phyloP scores from a whole-genome alignment of 2,888 invertebrate species.

The Herminia tarsipennalis region DNA sequence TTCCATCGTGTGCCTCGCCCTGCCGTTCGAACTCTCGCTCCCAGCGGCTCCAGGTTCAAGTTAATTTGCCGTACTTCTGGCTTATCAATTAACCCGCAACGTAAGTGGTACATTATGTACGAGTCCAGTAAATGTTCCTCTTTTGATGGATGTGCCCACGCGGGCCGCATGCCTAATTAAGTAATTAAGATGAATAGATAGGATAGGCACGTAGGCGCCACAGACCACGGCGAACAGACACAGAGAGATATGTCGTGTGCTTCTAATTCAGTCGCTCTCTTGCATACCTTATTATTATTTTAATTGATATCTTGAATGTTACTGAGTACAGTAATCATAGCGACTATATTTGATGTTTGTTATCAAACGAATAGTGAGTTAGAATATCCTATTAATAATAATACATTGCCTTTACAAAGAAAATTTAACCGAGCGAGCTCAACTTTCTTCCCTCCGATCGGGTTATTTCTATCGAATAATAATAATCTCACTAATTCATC shows the following conservation, averaged over 20 bases:
- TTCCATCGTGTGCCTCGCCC: no score
- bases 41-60: background rate
- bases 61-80: background rate
- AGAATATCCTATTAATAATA: no score
- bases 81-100: slow-evolving; percentile 11
- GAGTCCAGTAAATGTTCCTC: slow-evolving; percentile 7
- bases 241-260: slow-evolving; percentile 5
- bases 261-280: no score
- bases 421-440: background rate
- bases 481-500: slow-evolving; percentile 6
- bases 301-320: no score
- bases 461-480: background rate
- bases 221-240: slow-evolving; percentile 4
- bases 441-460: background rate
- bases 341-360: no score
- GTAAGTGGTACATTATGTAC: slow-evolving; percentile 8
- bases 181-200: slow-evolving; percentile 59
- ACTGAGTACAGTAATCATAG: no score
- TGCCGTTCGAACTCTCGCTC: no score
- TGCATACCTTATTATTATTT: no score
- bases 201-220: slow-evolving; percentile 21
- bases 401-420: background rate
- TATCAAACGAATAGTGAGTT: no score
- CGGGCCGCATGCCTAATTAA: slow-evolving; percentile 56
- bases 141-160: slow-evolving; percentile 37